phyloP scores from a whole-genome alignment of 2,113 vertebrate species.

The Haliaeetus leucogaster region DNA sequence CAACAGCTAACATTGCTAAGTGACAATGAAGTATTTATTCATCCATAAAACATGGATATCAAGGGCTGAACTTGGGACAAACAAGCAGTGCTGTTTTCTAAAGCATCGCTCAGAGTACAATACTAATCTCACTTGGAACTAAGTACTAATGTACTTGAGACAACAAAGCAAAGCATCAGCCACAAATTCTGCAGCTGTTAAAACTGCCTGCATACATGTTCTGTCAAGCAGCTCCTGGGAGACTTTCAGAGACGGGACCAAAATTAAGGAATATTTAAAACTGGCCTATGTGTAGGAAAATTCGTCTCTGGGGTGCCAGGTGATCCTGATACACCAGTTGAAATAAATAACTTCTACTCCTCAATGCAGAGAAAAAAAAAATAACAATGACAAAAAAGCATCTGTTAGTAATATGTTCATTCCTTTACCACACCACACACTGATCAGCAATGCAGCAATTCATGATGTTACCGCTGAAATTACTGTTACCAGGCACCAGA shows the following conservation, averaged over 20 bases:
- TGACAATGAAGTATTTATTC: neutral
- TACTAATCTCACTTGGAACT: neutral
- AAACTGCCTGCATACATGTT: neutral
- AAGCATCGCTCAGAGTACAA: neutral
- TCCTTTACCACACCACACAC: rapidly evolving
- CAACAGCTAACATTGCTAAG: neutral
- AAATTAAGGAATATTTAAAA: neutral
- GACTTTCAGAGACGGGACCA: neutral
- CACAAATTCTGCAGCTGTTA: neutral
- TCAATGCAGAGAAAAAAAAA: neutral
- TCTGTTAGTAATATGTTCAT: neutral
- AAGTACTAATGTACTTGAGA: neutral
- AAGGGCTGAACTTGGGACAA: neutral
- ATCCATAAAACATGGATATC: neutral
- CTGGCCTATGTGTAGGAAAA: neutral
- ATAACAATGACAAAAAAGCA: neutral
- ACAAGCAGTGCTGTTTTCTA: neutral
- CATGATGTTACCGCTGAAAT: neutral
- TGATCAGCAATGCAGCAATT: neutral
- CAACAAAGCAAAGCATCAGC: neutral
- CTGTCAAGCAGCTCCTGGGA: neutral
- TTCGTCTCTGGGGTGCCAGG: neutral
- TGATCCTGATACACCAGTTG: neutral
- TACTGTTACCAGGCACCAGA: neutral
- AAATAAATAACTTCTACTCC: neutral